phyloP scores from a whole-genome alignment of 2,888 invertebrate genomes.

The Spilosoma lubricipeda region DNA sequence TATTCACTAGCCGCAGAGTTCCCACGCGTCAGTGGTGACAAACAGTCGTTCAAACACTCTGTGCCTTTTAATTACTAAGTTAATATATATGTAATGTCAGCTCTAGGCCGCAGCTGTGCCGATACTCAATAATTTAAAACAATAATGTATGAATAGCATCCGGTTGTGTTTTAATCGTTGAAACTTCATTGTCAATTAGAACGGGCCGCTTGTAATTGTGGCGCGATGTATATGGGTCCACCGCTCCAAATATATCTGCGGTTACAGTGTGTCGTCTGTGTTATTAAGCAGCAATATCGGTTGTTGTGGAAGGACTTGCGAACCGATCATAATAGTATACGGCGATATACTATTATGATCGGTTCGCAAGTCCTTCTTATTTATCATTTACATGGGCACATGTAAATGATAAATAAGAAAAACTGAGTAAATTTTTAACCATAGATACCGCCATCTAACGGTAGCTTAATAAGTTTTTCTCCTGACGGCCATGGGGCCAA shows the following conservation, averaged over 20 bases:
- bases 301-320: not conserved
- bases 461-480: too few relatives aligned
- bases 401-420: too few relatives aligned
- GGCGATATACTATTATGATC: too few relatives aligned
- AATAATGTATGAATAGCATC: slow-evolving; percentile 15
- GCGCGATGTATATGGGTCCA: not conserved
- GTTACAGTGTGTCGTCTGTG: not conserved
- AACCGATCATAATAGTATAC: too few relatives aligned
- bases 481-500: too few relatives aligned
- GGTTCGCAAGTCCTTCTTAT: too few relatives aligned
- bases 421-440: too few relatives aligned
- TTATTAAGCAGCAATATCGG: not conserved
- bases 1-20: not conserved
- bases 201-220: not conserved
- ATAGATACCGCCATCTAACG: too few relatives aligned
- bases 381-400: too few relatives aligned
- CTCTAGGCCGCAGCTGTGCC: slow-evolving; percentile 18
- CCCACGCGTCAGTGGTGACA: slow-evolving; percentile 7
- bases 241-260: slow-evolving; percentile 2
- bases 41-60: slow-evolving; percentile 8
- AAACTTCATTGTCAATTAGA: not conserved
- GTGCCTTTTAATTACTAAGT: slow-evolving; percentile 18
- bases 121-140: slow-evolving; percentile 8
- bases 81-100: slow-evolving; percentile 12
- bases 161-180: slow-evolving; percentile 16